Base-by-base conservation (phyloP, 2,888 invertebrate genomes). In the Caenorhabditis sp. region DNA sequence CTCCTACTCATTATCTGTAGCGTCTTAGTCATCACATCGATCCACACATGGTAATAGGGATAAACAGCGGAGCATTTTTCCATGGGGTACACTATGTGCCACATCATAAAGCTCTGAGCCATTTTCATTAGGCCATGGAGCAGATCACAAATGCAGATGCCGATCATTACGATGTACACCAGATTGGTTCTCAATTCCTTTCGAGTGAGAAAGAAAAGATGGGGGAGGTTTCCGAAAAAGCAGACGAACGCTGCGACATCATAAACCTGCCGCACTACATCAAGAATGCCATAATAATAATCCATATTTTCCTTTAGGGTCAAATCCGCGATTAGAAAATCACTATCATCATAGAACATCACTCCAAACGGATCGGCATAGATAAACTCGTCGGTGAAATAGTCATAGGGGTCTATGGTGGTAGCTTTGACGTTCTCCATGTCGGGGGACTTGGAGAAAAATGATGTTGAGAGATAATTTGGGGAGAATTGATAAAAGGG, bases 111-210 rank as follows among this genome's bases (percentile, higher is more conserved):
- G 7, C 16, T n/a, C n/a, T 8, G 5, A 0, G 19, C 7, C 1
- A 64, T 47, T 47, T 47, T 64, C 8, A 10, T 10, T 10, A 47
- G 1, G 1, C 47, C 16, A n/a, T 64, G 64, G 8, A 31, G 6
- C 19, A 64, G 31, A 10, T 64, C 64, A 10, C 47, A 64, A 1
- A 64, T n/a, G 44, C 64, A 64, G 31, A 64, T 64, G 8, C 64
- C 64, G 10, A 19, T 64, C 64, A 64, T 64, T 7, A 64, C 19
- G 28, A 64, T 64, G 19, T 64, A 64, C 10, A 64, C 47, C 16
- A 64, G 31, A 19, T 64, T 64, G 47, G 47, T n/a, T 31, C 64
- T 47, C 47, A 64, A 49, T 47, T 64, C 64, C n/a, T 47, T 64
- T 24, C 19, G 64, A 4, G 19, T n/a, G 4, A 64, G 14, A 19